Percentiles rank a stretch among this genome's conserved stretches.
These are phyloP conservation scores for Acrossocheilus fasciatus DNA, from an alignment of 2,797 vertebrate genomes.

Conservation along the genomic window DNA sequence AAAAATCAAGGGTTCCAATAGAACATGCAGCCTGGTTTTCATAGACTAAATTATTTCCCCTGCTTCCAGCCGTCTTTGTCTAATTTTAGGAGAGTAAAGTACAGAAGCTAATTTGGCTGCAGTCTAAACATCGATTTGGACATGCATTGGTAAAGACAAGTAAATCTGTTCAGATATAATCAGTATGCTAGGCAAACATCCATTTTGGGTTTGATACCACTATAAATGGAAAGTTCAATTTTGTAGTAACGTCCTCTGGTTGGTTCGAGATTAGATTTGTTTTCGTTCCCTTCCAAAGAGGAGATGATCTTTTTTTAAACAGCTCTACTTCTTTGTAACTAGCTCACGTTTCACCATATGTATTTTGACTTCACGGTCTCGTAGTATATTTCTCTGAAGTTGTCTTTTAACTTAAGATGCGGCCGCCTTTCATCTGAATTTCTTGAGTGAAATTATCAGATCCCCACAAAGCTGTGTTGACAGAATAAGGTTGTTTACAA, in stretches of 20 bases:
- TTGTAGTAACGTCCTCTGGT: background rate
- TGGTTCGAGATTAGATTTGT: background rate
- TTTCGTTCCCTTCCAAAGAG: background rate
- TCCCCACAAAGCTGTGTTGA: background rate
- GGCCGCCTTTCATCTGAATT: background rate
- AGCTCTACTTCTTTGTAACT: background rate
- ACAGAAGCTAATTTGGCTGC: background rate
- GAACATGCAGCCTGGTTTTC: background rate
- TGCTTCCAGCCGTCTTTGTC: background rate
- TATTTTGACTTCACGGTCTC: background rate
- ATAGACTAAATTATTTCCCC: background rate
- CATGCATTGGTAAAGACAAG: background rate
- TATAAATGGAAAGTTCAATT: background rate
- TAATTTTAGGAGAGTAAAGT: slow-evolving; percentile 1
- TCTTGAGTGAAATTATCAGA: background rate
- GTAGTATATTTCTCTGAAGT: background rate
- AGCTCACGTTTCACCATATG: background rate
- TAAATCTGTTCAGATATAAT: slow-evolving; percentile 20
- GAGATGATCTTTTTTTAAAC: background rate
- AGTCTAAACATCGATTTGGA: slow-evolving; percentile 32
- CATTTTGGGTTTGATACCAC: slow-evolving; percentile 10
- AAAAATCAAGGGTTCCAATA: background rate
- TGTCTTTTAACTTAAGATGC: background rate
- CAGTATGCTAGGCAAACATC: background rate
- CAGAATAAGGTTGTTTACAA: slow-evolving; percentile 4